Evolutionary conservation across 2,797 vertebrate species (phyloP).

Genomic region (Coluber constrictor): DNA sequence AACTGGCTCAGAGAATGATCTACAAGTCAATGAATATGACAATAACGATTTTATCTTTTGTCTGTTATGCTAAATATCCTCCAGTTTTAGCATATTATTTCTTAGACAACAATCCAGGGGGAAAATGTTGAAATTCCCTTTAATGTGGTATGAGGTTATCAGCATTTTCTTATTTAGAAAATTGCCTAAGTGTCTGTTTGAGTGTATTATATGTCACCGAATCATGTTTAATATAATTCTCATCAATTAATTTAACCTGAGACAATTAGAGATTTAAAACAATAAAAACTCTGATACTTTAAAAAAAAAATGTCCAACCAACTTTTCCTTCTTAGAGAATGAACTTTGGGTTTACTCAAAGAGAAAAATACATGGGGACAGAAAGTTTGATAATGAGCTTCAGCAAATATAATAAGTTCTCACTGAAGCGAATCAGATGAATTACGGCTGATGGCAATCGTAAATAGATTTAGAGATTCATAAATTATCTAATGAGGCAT

Average conservation of each 20-base stretch:
- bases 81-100: neutral
- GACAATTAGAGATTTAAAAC: neutral
- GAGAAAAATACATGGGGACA: conserved; percentile 9
- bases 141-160: neutral
- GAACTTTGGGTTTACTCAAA: conserved; percentile 17
- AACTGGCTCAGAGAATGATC: neutral
- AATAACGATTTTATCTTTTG: neutral
- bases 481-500: conserved; percentile 46
- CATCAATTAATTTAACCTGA: conserved; percentile 6
- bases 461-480: conserved; percentile 33
- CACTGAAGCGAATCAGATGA: conserved; percentile 32
- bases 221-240: neutral
- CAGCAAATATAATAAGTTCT: conserved; percentile 28
- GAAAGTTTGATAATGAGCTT: conserved; percentile 45
- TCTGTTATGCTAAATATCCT: neutral
- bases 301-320: neutral
- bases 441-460: conserved; percentile 31
- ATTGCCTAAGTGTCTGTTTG: neutral
- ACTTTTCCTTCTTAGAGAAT: conserved; percentile 5
- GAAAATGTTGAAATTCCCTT: neutral
- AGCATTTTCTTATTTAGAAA: neutral
- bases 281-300: neutral
- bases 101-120: neutral
- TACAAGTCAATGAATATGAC: neutral
- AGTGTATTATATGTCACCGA: neutral